These are phyloP conservation scores for Geodia barretti DNA, from an alignment of 37 sponge, comb jelly and placozoan genomes.

Conservation along the genomic window DNA sequence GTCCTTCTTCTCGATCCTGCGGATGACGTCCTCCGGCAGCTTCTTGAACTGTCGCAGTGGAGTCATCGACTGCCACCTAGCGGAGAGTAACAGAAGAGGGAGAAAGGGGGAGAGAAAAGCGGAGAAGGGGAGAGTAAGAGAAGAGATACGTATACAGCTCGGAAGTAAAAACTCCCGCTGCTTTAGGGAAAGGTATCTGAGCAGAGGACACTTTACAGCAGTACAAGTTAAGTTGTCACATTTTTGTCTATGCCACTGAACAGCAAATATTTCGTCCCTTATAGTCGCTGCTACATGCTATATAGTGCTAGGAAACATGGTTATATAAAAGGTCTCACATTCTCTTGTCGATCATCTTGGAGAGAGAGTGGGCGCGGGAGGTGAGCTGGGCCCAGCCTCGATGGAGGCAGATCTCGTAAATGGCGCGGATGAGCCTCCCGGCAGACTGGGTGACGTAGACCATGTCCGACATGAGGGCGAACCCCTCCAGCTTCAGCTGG, in stretches of 20 bases:
- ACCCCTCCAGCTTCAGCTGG: conserved; percentile 97
- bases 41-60: conserved; percentile 98
- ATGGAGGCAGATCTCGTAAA: conserved; percentile 93
- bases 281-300: too few species aligned
- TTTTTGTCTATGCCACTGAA: too few species aligned
- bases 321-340: conserved; percentile 67
- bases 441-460: conserved; percentile 98
- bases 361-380: conserved; percentile 83
- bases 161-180: too few species aligned
- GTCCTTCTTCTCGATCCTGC: conserved; percentile 97
- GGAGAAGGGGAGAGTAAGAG: neutral
- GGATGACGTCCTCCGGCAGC: conserved; percentile 93
- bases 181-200: too few species aligned
- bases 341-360: conserved; percentile 97
- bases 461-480: conserved; percentile 98
- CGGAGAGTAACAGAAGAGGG: neutral
- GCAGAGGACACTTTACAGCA: too few species aligned
- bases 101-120: neutral
- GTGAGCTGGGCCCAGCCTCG: conserved; percentile 97
- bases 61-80: conserved; percentile 98
- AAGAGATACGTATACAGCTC: neutral
- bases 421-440: conserved; percentile 92
- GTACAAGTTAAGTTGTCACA: too few species aligned
- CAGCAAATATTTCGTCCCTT: too few species aligned
- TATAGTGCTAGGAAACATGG: too few species aligned